Evolutionary conservation across 2,113 vertebrate species (phyloP).

Genomic region (Gnathonemus echidnorhynchus): DNA sequence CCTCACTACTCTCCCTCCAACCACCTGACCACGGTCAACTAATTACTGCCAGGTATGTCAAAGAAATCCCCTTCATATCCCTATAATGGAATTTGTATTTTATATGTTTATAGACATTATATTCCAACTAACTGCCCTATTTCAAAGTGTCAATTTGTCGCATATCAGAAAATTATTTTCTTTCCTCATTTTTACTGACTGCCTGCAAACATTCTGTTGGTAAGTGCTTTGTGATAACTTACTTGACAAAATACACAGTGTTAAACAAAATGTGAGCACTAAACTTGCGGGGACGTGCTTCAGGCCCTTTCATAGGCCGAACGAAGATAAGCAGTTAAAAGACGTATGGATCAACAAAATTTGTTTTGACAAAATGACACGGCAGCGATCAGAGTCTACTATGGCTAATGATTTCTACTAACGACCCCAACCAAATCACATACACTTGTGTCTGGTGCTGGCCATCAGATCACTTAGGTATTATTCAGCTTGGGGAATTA

Average conservation of each 20-base stretch:
- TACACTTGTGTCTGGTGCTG: not conserved
- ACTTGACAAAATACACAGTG: not conserved
- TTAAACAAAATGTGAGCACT: not conserved
- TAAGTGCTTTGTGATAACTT: not conserved
- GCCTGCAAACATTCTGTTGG: not conserved
- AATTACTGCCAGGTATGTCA: not conserved
- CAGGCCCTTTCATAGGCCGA: not conserved
- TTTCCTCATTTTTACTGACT: not conserved
- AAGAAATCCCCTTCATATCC: not conserved
- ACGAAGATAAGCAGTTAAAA: not conserved
- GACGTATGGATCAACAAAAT: not conserved
- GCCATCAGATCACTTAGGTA: not conserved
- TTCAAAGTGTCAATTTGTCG: not conserved
- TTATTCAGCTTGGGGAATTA: not conserved
- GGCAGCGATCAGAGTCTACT: not conserved
- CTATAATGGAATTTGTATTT: not conserved
- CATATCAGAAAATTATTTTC: not conserved
- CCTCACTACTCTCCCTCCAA: not conserved
- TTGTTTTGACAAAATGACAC: not conserved
- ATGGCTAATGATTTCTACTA: not conserved
- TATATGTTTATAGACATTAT: not conserved
- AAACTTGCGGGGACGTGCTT: not conserved
- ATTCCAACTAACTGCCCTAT: not conserved
- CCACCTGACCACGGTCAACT: not conserved
- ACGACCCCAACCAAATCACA: not conserved